These are phyloP conservation scores for Chaetodon trifascialis DNA, from an alignment of 2,113 vertebrate genomes.

Conservation along the genomic window DNA sequence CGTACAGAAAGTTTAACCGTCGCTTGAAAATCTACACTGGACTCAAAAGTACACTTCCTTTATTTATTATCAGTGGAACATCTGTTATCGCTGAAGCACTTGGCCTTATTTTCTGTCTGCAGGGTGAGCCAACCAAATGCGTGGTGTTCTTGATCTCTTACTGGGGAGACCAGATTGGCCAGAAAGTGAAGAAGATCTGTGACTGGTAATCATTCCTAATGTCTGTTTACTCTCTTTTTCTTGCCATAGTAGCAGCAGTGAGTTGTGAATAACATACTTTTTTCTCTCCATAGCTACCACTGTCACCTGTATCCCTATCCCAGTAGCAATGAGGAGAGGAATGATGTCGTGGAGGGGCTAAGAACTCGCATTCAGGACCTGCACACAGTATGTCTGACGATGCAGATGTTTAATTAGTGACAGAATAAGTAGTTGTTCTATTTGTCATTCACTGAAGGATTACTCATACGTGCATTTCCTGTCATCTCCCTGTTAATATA, in stretches of 20 bases:
- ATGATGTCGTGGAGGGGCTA: constrained; percentile 90
- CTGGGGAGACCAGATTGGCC: constrained; percentile 97
- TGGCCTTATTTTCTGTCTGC: constrained; percentile 21
- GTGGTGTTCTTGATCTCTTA: constrained; percentile 96
- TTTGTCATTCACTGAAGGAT: constrained; percentile 16
- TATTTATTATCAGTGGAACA: neutral
- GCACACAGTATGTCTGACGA: constrained; percentile 84
- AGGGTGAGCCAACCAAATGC: constrained; percentile 92
- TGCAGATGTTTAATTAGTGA: constrained; percentile 25
- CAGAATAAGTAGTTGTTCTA: neutral
- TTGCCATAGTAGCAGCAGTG: neutral
- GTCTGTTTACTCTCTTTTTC: too few species aligned
- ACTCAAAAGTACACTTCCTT: neutral
- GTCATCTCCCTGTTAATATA: constrained; percentile 11
- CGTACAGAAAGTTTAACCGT: neutral
- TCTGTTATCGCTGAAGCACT: neutral
- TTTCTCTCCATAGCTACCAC: constrained; percentile 88
- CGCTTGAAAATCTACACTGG: neutral
- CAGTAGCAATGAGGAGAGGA: constrained; percentile 89
- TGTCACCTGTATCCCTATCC: constrained; percentile 97
- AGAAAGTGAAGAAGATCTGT: constrained; percentile 98
- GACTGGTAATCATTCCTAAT: constrained; percentile 90
- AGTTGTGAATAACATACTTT: constrained; percentile 23
- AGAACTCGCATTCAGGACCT: constrained; percentile 94
- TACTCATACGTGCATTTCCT: neutral